Evolutionary conservation across 1,140 invertebrate genomes (phyloP), one percentile per base, ranked within the genome.

Genomic region (Onthophagus taurus): DNA sequence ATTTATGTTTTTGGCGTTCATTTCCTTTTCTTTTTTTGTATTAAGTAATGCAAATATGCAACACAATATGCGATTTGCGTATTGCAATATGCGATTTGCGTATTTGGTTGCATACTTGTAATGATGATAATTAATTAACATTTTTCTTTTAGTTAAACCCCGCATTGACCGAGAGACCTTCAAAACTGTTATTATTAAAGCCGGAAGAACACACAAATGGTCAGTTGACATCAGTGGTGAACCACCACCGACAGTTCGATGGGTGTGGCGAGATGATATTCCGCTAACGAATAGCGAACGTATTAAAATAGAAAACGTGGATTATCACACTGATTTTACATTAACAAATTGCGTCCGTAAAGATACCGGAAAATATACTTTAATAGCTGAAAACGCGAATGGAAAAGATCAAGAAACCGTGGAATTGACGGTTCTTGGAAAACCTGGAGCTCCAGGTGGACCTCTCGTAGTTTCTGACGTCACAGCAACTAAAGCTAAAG

Each of bases 131-230:
- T 35, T 49, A 31, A 43, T 47, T 43, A 38, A 38, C 42, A 38
- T 54, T 39, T 35, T 49, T 42, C 50, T 62, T 61, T 54, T 49
- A 65, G 61, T 64, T 61, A 87, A 85, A 70, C 93, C 93, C 49
- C 79, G 85, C 58, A 97, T 98, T 63, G 90, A 94, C 57, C 76
- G 91, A 51, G 81, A 80, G 49, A 93, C 85, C 52, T 82, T 95
- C 66, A 89, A 89, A 55, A 80, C 79, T 2, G 65, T 90, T 1
- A 86, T 79, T 21, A 86, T 93, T 58, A 91, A 91, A 66, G 85
- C 85, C 30, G 88, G 88, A 16, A 78, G 90, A 48, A 90, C 84
- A 4, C 85, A 93, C 65, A 92, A 90, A 64, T 94, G 89, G 85
- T 80, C 88, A 13, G 89, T 93, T 2, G 89, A 93, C 64, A 81